Evolutionary conservation across 2,797 vertebrate species (phyloP), one percentile per base, ranked within the genome.

Genomic region (Chloroceryle amazona): DNA sequence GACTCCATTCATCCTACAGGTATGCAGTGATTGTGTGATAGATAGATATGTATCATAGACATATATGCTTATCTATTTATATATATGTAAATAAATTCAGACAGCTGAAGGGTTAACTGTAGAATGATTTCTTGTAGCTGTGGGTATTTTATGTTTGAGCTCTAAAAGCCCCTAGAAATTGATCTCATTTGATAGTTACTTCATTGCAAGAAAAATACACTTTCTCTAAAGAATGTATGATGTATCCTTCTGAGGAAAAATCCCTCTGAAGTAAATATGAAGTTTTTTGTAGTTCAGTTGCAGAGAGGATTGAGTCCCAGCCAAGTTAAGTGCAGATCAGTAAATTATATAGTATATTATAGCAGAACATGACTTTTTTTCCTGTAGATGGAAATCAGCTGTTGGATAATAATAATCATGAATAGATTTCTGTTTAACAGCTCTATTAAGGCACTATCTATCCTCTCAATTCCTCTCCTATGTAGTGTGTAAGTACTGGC

Each of bases 391-490:
- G 31, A 90, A 92, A 86, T 88, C 57, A 54, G 23, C 52, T 81
- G 11, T 76, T 80, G 81, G 52, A 80, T 85, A 85, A 87, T 82
- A 95, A 79, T 66, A 72, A 94, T 92, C 84, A 90, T 26, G 8
- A 90, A 66, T 47, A 94, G 44, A 90, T 79, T 68, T 75, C 25
- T 79, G 41, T 81, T 92, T 87, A 94, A 93, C 46, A 87, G n/a
- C 67, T 91, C 89, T 82, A 70, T 89, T 92, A 89, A 66, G 46
- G 17, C 42, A 55, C 42, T 93, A 66, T 76, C 46, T 75, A 66
- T 73, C 57, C 67, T 70, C 18, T 89, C 44, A 41, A 35, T 71
- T 79, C 47, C 17, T 63, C 39, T 70, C 9, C 44, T 57, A 26
- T 51, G 23, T 28, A 81, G 29, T 49, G 11, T 90, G 11, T 29